Percentiles rank a stretch among this genome's conserved stretches.
phyloP scores from a whole-genome alignment of 1,140 invertebrate species.

The Thaumetopoea pityocampa region DNA sequence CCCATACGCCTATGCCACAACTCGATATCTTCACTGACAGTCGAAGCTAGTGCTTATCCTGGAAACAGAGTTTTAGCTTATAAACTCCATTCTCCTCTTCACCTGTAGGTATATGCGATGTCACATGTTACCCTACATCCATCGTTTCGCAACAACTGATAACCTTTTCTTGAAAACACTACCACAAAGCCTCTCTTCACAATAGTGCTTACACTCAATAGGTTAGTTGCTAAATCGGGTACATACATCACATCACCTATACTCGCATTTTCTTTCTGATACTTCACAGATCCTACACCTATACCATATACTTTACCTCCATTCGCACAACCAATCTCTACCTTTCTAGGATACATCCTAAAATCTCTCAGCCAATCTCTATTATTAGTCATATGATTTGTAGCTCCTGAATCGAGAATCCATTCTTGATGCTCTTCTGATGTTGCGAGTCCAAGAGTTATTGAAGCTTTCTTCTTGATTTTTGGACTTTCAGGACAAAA shows the following conservation, averaged over 20 bases:
- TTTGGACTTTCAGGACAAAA: neutral
- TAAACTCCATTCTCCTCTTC: neutral
- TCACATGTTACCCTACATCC: neutral
- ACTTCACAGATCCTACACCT: neutral
- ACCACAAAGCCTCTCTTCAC: neutral
- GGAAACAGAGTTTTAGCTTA: neutral
- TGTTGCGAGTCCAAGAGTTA: neutral
- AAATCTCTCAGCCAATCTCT: neutral
- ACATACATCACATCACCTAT: neutral
- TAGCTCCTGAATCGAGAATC: neutral
- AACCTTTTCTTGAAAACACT: neutral
- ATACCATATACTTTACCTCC: neutral
- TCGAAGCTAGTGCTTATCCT: neutral
- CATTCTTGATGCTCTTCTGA: neutral
- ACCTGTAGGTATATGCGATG: neutral
- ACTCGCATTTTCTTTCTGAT: neutral
- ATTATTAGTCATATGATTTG: slow-evolving; percentile 1
- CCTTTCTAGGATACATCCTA: too few relatives aligned
- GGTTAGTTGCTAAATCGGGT: neutral
- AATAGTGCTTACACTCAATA: neutral
- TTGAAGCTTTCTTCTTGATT: neutral
- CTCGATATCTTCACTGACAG: neutral
- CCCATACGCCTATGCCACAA: neutral
- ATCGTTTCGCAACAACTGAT: neutral
- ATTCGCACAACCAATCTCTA: neutral